Conservation (phyloP, 2,797 vertebrate genomes). For the Valencia hispanica region DNA sequence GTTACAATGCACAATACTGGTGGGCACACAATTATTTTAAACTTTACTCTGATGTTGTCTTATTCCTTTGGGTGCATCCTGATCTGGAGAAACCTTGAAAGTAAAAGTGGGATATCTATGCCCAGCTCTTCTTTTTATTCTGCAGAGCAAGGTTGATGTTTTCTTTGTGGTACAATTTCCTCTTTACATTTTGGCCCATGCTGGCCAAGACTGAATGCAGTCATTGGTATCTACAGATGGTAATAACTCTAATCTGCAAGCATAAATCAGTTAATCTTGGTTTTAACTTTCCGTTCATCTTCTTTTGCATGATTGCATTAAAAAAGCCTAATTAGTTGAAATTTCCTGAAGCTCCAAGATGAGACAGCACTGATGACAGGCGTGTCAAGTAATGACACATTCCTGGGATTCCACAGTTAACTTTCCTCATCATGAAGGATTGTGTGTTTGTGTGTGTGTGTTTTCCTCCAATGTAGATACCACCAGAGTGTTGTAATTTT, state of each 20-base stretch:
- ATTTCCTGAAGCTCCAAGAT: conserved; percentile 9
- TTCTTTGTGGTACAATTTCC: neutral
- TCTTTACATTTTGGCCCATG: neutral
- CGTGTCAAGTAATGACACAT: conserved; percentile 18
- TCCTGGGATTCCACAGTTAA: conserved; percentile 26
- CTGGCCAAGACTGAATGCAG: neutral
- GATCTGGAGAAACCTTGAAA: conserved; percentile 13
- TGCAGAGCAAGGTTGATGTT: conserved; percentile 11
- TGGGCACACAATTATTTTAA: conserved; percentile 3
- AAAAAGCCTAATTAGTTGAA: conserved; percentile 7
- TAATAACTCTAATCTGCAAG: conserved; percentile 3
- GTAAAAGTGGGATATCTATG: conserved; percentile 11
- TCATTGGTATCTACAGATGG: neutral
- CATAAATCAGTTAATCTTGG: neutral
- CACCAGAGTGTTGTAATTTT: conserved; percentile 29
- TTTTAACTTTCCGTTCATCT: neutral
- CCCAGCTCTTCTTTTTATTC: neutral
- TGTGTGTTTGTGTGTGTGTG: neutral
- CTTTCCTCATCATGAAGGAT: conserved; percentile 22
- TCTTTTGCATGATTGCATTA: conserved; percentile 9
- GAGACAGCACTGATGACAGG: conserved; percentile 23
- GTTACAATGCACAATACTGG: neutral
- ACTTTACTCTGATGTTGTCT: neutral
- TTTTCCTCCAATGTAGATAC: conserved; percentile 26
- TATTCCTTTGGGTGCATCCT: conserved; percentile 3